Conservation (phyloP, 23 tunicate species). For the Styela plicata region DNA sequence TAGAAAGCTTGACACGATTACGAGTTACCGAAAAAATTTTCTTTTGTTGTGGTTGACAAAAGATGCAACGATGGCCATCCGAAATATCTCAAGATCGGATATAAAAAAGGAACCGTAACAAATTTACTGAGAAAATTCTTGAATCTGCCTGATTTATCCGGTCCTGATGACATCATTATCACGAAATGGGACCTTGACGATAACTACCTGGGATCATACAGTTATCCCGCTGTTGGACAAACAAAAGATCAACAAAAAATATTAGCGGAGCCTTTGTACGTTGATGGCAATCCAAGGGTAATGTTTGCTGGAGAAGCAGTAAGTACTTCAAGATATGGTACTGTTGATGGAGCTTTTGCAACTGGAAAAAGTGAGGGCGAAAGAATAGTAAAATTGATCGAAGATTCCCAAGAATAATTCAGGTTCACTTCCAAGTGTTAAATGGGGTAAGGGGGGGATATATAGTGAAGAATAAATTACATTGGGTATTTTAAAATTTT, state of each 20-base stretch:
- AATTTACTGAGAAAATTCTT: background rate
- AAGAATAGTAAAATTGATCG: slow-evolving; percentile 20
- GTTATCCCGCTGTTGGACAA: slow-evolving; percentile 17
- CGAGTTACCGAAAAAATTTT: background rate
- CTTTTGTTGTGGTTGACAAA: background rate
- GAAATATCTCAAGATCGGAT: background rate
- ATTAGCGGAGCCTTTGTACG: slow-evolving; percentile 20
- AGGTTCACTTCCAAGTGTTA: no score
- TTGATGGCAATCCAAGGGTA: slow-evolving; percentile 4
- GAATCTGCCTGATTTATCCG: background rate
- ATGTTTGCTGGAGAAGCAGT: slow-evolving; percentile 62
- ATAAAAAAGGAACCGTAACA: background rate
- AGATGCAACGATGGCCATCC: background rate
- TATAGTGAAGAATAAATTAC: no score
- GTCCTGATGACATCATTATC: slow-evolving; percentile 13
- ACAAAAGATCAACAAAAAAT: background rate
- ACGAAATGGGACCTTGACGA: slow-evolving; percentile 27
- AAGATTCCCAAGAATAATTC: no score
- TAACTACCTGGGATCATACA: slow-evolving; percentile 34
- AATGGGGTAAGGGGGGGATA: no score
- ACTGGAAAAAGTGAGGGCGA: slow-evolving; percentile 39
- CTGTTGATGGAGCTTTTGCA: slow-evolving; percentile 46
- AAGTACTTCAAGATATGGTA: slow-evolving; percentile 14
- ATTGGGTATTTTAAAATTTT: no score
- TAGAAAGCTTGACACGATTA: background rate